Evolutionary conservation across 2,888 invertebrate genomes (phyloP), one percentile per base, ranked within the genome.

Genomic region (Junonia oenone): DNA sequence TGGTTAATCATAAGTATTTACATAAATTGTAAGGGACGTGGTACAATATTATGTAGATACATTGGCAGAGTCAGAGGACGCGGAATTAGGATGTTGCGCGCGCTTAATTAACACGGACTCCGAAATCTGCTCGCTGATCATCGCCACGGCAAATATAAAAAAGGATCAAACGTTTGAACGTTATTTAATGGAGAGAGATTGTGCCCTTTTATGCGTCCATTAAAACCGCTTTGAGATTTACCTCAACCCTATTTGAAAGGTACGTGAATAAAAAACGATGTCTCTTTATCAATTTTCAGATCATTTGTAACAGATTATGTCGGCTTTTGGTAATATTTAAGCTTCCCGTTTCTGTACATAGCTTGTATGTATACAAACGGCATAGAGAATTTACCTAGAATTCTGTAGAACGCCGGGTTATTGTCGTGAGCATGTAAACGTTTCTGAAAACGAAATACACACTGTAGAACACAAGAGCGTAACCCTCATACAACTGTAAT

Each of bases 111-210:
- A 77, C 79, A 73, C 68, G 72, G 68, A 66, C 71, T 68, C 66
- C 72, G 76, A 76, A 81, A 84, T 84, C 81, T 79, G 81, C 71
- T 75, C 78, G 76, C 73, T 74, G 82, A 82, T 85, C 79, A 85
- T 82, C 80, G 76, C 79, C 61, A 81, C 68, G 68, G 81, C 77
- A 86, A 87, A 89, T 83, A 83, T 79, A 86, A 87, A 89, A 88
- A 83, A 87, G 63, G 90, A 90, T 90, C 90, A 89, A 90, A 89
- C 88, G 83, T 83, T 89, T 89, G 84, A 86, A 89, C 87, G 82
- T 83, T 88, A 88, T 89, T 86, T 88, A 88, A 89, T 89, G 88
- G 86, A 87, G 81, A 81, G 80, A 78, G 78, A 83, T n/a, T n/a
- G n/a, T 85, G 80, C 79, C 86, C 84, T 83, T 89, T 90, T 88